Evolutionary conservation across 2,113 vertebrate species (phyloP).

Genomic region (Petroica traversi): DNA sequence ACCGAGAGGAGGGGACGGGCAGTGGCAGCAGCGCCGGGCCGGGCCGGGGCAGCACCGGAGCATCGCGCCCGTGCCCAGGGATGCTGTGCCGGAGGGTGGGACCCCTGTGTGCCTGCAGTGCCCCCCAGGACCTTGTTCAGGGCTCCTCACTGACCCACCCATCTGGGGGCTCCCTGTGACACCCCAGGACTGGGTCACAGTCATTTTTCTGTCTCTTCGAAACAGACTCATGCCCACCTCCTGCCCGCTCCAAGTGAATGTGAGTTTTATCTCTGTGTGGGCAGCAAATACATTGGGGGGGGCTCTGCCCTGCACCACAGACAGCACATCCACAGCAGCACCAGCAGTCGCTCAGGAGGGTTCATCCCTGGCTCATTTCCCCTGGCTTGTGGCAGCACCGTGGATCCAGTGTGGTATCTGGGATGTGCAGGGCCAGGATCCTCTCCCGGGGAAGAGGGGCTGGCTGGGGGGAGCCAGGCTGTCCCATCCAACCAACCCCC

Average conservation of each 20-base stretch:
- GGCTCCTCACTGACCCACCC: background rate
- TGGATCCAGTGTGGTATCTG: fast-evolving
- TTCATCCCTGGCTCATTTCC: background rate
- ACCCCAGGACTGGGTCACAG: fast-evolving
- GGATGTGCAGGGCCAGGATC: background rate
- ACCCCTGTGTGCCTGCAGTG: fast-evolving
- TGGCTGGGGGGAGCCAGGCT: background rate
- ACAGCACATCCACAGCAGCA: background rate
- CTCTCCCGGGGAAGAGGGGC: background rate
- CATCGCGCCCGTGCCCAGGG: background rate
- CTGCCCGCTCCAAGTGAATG: background rate
- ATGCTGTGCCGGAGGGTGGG: background rate
- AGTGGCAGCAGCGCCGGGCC: background rate
- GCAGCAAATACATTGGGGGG: fast-evolving
- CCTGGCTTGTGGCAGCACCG: background rate
- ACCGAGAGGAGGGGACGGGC: fast-evolving
- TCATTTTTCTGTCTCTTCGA: background rate
- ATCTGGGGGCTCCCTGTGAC: background rate
- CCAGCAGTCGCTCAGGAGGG: fast-evolving
- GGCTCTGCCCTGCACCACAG: background rate
- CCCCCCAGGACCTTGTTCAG: background rate
- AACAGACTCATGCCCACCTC: background rate
- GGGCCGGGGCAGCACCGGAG: fast-evolving
- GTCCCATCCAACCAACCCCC: background rate
- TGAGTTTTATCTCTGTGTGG: background rate